Evolutionary conservation across 2,888 invertebrate genomes (phyloP).

Genomic region (Pherbina coryleti): DNA sequence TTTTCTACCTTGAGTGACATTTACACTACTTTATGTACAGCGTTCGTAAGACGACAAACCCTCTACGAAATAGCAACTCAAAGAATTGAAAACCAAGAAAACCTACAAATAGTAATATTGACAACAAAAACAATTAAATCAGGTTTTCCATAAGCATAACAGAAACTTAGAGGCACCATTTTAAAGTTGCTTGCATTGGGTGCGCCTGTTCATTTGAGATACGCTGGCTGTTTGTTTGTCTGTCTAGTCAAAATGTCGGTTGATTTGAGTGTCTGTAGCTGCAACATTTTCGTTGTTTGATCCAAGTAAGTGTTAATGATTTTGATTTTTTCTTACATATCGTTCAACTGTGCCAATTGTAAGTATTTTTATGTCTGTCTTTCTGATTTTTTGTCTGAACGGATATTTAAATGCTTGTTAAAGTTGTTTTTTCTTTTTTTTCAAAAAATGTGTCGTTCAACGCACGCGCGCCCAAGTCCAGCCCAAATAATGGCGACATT

Average conservation of each 20-base stretch:
- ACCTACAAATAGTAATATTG: not conserved
- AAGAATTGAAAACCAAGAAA: not conserved
- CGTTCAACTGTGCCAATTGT: not conserved
- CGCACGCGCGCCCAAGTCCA: not conserved
- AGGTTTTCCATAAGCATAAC: too few relatives aligned
- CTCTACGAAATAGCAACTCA: not conserved
- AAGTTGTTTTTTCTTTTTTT: not conserved
- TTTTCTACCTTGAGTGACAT: conserved; percentile 31
- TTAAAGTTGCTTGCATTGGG: not conserved
- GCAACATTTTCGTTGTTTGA: not conserved
- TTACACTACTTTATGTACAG: conserved; percentile 38
- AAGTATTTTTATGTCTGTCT: not conserved
- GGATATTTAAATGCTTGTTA: not conserved
- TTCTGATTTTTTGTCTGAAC: not conserved
- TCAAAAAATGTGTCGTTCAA: not conserved
- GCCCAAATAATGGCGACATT: not conserved
- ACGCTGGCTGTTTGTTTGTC: not conserved
- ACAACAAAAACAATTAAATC: not conserved
- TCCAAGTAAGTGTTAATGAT: not conserved
- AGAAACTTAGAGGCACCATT: not conserved
- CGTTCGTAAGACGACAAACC: conserved; percentile 30
- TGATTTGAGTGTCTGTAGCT: not conserved
- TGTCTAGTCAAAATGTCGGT: not conserved
- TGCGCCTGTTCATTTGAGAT: not conserved
- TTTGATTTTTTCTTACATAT: too few relatives aligned